Percentiles rank a stretch among this genome's conserved stretches.
phyloP scores from a whole-genome alignment of 2,888 invertebrate genomes.

The Chymomyza caudatula region DNA sequence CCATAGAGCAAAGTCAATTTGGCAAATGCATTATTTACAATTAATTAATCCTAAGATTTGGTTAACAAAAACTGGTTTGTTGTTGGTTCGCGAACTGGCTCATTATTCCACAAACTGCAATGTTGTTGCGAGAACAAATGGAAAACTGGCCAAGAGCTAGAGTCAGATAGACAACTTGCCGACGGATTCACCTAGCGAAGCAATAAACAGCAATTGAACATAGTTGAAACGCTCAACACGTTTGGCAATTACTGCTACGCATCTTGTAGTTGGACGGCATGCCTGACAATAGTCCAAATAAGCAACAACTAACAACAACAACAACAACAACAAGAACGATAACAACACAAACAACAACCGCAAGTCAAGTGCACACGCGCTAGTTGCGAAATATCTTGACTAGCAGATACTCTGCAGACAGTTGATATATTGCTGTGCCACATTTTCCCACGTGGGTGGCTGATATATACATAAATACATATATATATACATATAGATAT shows the following conservation, averaged over 20 bases:
- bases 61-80: too few species aligned
- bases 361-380: neutral
- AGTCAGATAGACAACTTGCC: neutral
- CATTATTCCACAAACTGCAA: too few species aligned
- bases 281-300: slow-evolving; percentile 61
- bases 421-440: neutral
- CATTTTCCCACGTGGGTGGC: neutral
- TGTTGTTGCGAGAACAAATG: too few species aligned
- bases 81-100: too few species aligned
- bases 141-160: neutral
- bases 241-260: slow-evolving; percentile 33
- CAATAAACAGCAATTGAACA: slow-evolving; percentile 34
- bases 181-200: neutral
- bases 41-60: too few species aligned
- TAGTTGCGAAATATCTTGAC: neutral
- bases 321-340: neutral
- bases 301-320: slow-evolving; percentile 33
- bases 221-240: slow-evolving; percentile 34
- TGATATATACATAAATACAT: neutral
- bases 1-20: too few species aligned
- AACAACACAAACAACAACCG: slow-evolving; percentile 18
- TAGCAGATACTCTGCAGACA: neutral
- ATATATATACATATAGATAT: neutral
- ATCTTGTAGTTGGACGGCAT: slow-evolving; percentile 35
- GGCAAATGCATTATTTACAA: too few species aligned